Conservation (phyloP, 2,797 vertebrate species). For the Gymnoscopelus microlampas region DNA sequence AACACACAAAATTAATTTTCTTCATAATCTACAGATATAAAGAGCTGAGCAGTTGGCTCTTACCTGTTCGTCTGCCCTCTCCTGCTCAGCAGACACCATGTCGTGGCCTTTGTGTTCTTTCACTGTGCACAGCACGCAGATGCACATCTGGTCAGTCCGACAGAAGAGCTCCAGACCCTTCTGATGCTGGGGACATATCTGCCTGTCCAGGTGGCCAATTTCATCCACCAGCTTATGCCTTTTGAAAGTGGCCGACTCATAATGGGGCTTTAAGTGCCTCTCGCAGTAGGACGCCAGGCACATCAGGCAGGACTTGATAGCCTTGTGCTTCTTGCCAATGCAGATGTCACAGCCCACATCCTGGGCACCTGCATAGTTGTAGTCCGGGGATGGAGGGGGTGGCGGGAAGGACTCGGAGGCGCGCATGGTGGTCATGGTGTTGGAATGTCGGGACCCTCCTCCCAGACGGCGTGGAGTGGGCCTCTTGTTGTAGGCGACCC, state of each 20-base stretch:
- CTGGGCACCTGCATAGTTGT: conserved; percentile 84
- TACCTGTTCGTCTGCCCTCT: conserved; percentile 94
- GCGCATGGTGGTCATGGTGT: conserved; percentile 48
- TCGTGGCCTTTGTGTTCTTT: conserved; percentile 98
- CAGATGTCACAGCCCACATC: conserved; percentile 97
- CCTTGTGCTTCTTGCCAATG: conserved; percentile 94
- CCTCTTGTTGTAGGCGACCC: conserved; percentile 82
- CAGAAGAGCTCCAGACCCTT: conserved; percentile 99
- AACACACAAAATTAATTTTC: not conserved
- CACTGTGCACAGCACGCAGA: conserved; percentile 97
- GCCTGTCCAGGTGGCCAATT: conserved; percentile 93
- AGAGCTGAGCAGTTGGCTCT: not conserved
- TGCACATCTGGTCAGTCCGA: conserved; percentile 96
- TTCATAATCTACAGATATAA: conserved; percentile 31
- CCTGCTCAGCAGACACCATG: conserved; percentile 95
- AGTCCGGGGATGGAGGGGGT: conserved; percentile 81
- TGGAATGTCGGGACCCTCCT: conserved; percentile 59
- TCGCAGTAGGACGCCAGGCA: conserved; percentile 97
- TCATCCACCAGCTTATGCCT: conserved; percentile 96
- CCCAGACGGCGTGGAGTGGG: conserved; percentile 76
- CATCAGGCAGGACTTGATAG: conserved; percentile 94
- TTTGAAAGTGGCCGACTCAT: conserved; percentile 92
- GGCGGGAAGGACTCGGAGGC: conserved; percentile 73
- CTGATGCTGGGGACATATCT: conserved; percentile 96
- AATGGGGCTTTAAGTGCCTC: conserved; percentile 94